These are phyloP conservation scores for Malurus splendens DNA, from an alignment of 2,797 vertebrate species.

Conservation along the genomic window DNA sequence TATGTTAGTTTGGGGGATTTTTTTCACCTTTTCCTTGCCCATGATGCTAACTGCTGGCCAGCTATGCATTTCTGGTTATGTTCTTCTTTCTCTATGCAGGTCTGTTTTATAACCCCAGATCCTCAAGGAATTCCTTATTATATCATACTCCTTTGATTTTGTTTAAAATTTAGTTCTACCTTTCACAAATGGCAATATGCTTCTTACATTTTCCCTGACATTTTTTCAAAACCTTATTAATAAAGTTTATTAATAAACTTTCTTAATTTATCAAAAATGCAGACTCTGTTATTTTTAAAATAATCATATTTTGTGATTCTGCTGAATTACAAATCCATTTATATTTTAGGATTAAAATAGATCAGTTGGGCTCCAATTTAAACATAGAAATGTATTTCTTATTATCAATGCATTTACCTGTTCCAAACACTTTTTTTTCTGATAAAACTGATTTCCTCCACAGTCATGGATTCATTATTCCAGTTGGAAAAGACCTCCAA, in stretches of 20 bases:
- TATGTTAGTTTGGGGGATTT: not conserved
- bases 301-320: not conserved
- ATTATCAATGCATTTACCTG: not conserved
- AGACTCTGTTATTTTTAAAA: not conserved
- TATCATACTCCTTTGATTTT: not conserved
- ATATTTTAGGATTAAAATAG: not conserved
- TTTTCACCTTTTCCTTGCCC: not conserved
- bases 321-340: not conserved
- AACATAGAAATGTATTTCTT: not conserved
- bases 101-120: not conserved
- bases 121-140: not conserved
- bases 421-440: not conserved
- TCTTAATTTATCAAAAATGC: not conserved
- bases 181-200: not conserved
- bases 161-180: not conserved
- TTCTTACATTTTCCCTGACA: not conserved
- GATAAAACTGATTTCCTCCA: not conserved
- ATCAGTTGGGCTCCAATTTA: not conserved
- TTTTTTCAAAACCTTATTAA: not conserved
- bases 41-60: not conserved
- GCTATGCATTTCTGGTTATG: not conserved
- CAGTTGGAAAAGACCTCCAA: not conserved
- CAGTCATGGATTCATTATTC: not conserved
- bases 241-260: not conserved
- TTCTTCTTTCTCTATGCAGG: not conserved